Conservation (phyloP, 2,888 invertebrate genomes). For the Ormia ochracea region DNA sequence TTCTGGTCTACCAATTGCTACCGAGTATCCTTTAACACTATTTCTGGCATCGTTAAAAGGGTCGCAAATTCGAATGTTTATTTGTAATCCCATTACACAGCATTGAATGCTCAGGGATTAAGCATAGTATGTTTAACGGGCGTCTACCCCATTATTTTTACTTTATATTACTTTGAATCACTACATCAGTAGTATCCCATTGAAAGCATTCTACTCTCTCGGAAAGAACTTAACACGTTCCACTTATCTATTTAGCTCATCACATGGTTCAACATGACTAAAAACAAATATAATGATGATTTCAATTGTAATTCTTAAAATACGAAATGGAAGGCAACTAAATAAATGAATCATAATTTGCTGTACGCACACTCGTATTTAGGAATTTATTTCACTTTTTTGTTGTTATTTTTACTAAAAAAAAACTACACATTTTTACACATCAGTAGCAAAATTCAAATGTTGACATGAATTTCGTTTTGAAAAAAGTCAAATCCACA, state of each 20-base stretch:
- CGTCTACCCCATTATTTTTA: too few species aligned
- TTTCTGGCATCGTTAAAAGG: too few species aligned
- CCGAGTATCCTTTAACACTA: too few species aligned
- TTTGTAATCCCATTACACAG: too few species aligned
- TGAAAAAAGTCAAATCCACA: conserved; percentile 29
- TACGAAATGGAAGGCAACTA: background rate
- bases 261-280: background rate
- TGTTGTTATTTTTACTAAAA: background rate
- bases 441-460: conserved; percentile 6
- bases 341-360: conserved; percentile 27
- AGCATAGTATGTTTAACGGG: too few species aligned
- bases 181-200: too few species aligned
- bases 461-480: conserved; percentile 26
- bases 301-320: conserved; percentile 26
- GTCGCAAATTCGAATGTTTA: too few species aligned
- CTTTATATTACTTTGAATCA: too few species aligned
- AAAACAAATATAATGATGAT: background rate
- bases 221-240: background rate
- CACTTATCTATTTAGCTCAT: background rate
- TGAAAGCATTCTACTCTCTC: background rate
- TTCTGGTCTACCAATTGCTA: too few species aligned
- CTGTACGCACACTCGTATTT: too few species aligned
- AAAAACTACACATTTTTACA: background rate
- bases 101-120: too few species aligned
- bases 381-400: conserved; percentile 5